Percentiles rank a stretch among this genome's conserved stretches.
phyloP scores from a whole-genome alignment of 2,888 invertebrate species.

The Spilosoma lubricipeda region DNA sequence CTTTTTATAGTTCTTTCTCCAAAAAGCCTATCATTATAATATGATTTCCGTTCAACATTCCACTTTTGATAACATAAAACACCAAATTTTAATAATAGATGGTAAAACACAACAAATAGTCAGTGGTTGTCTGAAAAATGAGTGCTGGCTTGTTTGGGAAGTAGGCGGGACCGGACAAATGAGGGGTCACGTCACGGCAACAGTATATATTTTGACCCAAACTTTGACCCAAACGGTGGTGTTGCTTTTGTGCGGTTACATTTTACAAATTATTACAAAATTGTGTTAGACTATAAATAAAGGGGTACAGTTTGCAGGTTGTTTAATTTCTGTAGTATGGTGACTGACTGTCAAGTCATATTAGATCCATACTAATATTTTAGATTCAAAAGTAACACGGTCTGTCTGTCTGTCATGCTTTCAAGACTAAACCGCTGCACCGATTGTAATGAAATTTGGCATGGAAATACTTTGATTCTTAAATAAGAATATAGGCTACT shows the following conservation, averaged over 20 bases:
- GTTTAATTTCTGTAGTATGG: not conserved
- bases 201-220: conserved; percentile 1
- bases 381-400: too few species aligned
- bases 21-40: not conserved
- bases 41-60: not conserved
- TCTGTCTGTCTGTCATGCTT: too few species aligned
- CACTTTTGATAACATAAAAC: not conserved
- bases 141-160: conserved; percentile 61
- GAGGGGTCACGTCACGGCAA: conserved; percentile 26
- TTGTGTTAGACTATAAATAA: not conserved
- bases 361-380: too few species aligned
- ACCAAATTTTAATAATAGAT: conserved; percentile 51
- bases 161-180: conserved; percentile 39
- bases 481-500: too few species aligned
- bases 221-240: conserved; percentile 22
- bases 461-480: too few species aligned
- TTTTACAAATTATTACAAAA: conserved; percentile 10
- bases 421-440: too few species aligned
- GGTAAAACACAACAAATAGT: conserved; percentile 63
- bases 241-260: conserved; percentile 14
- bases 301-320: not conserved
- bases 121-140: conserved; percentile 70
- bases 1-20: not conserved
- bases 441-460: too few species aligned
- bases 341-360: not conserved